Base-by-base conservation (phyloP, 2,113 vertebrate species). In the Festucalex cinctus region DNA sequence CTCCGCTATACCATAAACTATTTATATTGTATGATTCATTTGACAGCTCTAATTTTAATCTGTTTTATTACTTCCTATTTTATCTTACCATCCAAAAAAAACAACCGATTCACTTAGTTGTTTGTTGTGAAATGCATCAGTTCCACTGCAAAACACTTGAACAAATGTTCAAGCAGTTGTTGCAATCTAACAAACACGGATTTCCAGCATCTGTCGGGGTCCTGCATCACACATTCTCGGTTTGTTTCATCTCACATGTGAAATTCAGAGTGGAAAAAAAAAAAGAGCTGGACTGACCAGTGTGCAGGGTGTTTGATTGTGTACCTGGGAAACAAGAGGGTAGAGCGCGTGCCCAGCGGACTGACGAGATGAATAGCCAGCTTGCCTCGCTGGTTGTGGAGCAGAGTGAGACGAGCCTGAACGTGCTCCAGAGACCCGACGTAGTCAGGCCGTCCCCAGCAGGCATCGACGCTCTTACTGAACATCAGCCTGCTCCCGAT, bases 281-380 rank as follows among this genome's bases (percentile, higher is more conserved):
- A n/a, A n/a, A n/a, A n/a, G n/a, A n/a, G 35, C 26, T 62, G 0
- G 3, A 51, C 17, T 66, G 66, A 13, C 22, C 59, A 20, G 28
- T 66, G 44, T 71, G 49, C 53, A 54, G 32, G 26, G 73, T 70
- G 49, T 80, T 76, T 83, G 41, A 22, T 61, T 46, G 74, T 68
- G 71, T 77, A 98, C 96, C 95, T 95, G 81, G 94, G 90, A 0
- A 95, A 95, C 88, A 98, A 91, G 54, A 98, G 90, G 58, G 94
- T 96, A 79, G 95, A 98, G 26, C 93, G 94, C 24, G 97, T 99
- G 72, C 96, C 96, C 92, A 94, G 91, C 13, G 97, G 97, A 84
- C 96, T 98, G 85, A 95, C 81, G 14, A 99, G 93, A 86, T 95
- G 91, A 85, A 99, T 93, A 83, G 94, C 95, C 88, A 99, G 77